Evolutionary conservation across 2,113 vertebrate genomes (phyloP), one percentile per base, ranked within the genome.

Genomic region (Lepus europaeus): DNA sequence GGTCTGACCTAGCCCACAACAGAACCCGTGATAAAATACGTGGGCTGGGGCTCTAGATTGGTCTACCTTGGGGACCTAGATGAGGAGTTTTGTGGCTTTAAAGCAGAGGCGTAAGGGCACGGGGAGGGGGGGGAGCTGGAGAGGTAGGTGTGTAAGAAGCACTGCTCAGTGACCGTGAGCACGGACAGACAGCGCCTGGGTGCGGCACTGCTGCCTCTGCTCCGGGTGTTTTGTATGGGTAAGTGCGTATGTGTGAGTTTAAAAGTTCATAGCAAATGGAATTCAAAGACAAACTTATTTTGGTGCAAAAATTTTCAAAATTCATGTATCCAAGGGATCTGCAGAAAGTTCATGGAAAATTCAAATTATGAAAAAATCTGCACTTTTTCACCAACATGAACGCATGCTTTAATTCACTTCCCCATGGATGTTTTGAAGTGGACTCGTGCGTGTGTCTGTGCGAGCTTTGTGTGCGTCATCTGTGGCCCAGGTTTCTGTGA

Each of bases 401-500:
- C 6, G 45, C 45, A 45, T 45, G 45, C 6, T 45, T 45, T 45
- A 45, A 7, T 45, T 45, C 45, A 45, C 45, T 45, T 45, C 6
- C 45, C 45, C 45, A 45, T 45, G 45, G 45, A 45, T 45, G 45
- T 45, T 45, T 45, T 45, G 45, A 45, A 45, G 45, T 45, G 45
- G 45, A 45, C 45, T 45, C 45, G 27, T 31, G 14, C 72, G 36
- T 29, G 8, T 33, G 0, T 27, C 29, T 29, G 17, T 81, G 76
- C 8, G 49, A 53, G 7, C 45, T 64, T 13, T 45, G 27, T 90
- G 9, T 90, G 59, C 73, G 27, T 87, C 64, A 66, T 70, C 87
- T 76, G n/a, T 73, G 31, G 1, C n/a, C 76, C 70, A 87, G 56
- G 64, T 84, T 90, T 90, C 74, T 70, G 25, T 89, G 49, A 93